Base-by-base conservation (phyloP, 1,140 invertebrate species). In the honey bee (Apis mellifera) region DNA sequence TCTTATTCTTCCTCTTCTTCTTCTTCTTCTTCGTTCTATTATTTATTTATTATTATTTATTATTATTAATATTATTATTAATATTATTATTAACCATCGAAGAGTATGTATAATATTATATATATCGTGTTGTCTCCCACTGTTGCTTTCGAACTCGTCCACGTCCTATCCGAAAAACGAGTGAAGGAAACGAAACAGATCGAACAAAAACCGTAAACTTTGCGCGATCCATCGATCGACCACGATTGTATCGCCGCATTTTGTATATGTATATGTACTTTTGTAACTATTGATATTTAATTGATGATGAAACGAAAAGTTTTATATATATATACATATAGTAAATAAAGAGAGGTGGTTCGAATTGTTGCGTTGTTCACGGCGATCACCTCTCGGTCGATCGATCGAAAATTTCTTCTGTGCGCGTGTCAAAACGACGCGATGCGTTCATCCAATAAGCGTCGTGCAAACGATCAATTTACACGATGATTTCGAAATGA, bases 161-260 rank as follows among this genome's bases (percentile, higher is more conserved):
- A 75, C 71, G 78, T 75, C 62, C 66, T 73, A 54, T 68, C 54
- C 55, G 54, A 68, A 59, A 82, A 59, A 82, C 42, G 62, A 75
- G 42, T 23, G 62, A 75, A 74, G 15, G 32, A 81, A 75, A 81
- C 32, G 50, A 65, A 57, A 68, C 62, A 48, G 42, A 26, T 68
- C 48, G 72, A 59, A 75, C 32, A n/a, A 66, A 76, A 60, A 65
- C 8, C 32, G 26, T 55, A n/a, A 19, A 66, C 60, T 23, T 23
- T 7, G 21, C 26, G 23, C 17, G 21, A 26, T 42, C 57, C 42
- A 13, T n/a, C 69, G 50, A 65, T 65, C 60, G 48, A 62, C 15
- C 55, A 59, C 55, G 71, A 71, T 26, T n/a, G 9, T 8, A 55
- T 52, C 26, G 21, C 75, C 52, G 26, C 23, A n/a, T 23, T n/a